Conservation (phyloP, 35 echinoderm and acorn worm species). For the Ptychodera flava region DNA sequence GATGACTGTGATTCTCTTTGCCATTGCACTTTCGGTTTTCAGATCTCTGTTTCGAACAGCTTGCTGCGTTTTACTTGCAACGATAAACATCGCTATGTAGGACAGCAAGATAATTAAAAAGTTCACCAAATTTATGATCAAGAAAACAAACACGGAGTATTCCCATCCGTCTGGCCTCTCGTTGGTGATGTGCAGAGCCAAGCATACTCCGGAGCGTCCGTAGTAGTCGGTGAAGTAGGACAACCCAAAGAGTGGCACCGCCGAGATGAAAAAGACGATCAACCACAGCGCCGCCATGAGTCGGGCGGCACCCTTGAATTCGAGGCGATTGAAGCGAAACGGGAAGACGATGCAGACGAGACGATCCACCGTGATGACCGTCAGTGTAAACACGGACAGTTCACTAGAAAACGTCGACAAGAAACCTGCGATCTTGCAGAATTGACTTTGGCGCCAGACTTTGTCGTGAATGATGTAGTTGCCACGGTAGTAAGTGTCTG, state of each 20-base stretch:
- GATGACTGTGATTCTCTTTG: conserved; percentile 84
- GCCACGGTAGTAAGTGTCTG: conserved; percentile 70
- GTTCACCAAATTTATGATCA: conserved; percentile 70
- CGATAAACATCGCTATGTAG: conserved; percentile 89
- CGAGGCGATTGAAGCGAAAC: conserved; percentile 92
- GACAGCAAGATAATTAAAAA: conserved; percentile 72
- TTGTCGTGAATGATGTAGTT: conserved; percentile 63
- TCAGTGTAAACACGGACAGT: conserved; percentile 87
- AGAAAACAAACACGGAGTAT: conserved; percentile 84
- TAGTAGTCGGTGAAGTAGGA: conserved; percentile 90
- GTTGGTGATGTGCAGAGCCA: conserved; percentile 83
- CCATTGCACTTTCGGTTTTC: conserved; percentile 75
- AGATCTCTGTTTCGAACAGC: conserved; percentile 47
- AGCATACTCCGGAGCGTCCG: conserved; percentile 80
- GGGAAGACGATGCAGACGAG: conserved; percentile 84
- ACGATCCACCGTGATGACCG: conserved; percentile 86
- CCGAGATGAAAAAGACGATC: conserved; percentile 54
- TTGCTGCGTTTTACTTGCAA: conserved; percentile 78
- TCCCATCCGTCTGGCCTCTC: conserved; percentile 80
- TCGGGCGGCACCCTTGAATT: conserved; percentile 58
- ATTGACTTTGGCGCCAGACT: conserved; percentile 37
- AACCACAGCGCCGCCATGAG: conserved; percentile 73
- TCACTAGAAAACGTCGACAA: conserved; percentile 96
- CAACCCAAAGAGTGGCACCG: conserved; percentile 60
- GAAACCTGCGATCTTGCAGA: conserved; percentile 88